Conservation (phyloP, 2,113 vertebrate species). For the Sphaerodactylus townsendi region DNA sequence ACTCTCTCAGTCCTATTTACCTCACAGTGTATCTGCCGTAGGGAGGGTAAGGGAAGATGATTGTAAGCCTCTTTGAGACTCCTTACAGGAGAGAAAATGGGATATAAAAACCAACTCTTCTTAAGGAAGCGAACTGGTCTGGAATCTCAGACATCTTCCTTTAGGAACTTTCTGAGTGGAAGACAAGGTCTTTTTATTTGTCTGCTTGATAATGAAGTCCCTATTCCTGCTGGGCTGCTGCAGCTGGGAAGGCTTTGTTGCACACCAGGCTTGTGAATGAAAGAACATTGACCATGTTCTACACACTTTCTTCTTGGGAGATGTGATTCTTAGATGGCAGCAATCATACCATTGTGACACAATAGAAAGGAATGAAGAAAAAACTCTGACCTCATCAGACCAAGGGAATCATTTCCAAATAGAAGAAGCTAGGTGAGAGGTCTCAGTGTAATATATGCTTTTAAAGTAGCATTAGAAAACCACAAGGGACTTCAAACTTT, state of each 20-base stretch:
- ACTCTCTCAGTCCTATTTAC: too few relatives aligned
- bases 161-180: background rate
- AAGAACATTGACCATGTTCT: background rate
- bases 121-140: background rate
- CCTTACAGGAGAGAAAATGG: too few relatives aligned
- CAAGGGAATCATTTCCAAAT: slow-evolving; percentile 23
- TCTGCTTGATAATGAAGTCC: slow-evolving; percentile 21
- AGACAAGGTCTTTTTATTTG: slow-evolving; percentile 11
- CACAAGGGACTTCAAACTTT: background rate
- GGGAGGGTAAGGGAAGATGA: too few relatives aligned
- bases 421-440: background rate
- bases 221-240: background rate
- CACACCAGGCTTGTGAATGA: background rate
- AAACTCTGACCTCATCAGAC: slow-evolving; percentile 8
- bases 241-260: background rate
- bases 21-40: too few relatives aligned
- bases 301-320: slow-evolving; percentile 21
- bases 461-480: background rate
- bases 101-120: too few relatives aligned
- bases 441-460: background rate
- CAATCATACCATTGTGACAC: slow-evolving; percentile 26
- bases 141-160: background rate
- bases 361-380: slow-evolving; percentile 22
- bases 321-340: slow-evolving; percentile 26
- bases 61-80: too few relatives aligned